Conservation (phyloP, 2,888 invertebrate species). For the Sialis fuliginosa region DNA sequence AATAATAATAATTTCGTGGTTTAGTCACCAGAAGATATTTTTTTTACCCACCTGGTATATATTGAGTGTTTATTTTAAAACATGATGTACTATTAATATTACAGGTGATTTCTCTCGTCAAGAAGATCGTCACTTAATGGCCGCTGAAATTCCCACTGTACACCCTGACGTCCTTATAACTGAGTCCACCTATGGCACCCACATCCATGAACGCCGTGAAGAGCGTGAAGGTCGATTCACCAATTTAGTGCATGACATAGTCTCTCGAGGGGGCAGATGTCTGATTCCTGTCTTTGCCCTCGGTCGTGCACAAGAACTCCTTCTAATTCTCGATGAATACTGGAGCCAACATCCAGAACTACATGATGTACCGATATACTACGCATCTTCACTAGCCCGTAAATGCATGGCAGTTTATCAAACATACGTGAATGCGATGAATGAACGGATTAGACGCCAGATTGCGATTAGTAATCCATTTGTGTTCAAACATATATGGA, state of each 20-base stretch:
- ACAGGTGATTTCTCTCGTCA: conserved; percentile 96
- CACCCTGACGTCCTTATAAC: conserved; percentile 95
- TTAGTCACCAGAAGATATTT: background rate
- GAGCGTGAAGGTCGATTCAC: conserved; percentile 92
- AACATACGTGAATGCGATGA: conserved; percentile 99
- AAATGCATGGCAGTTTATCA: conserved; percentile 99
- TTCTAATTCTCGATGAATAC: conserved; percentile 92
- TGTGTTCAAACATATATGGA: conserved; percentile 93
- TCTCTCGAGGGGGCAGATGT: conserved; percentile 91
- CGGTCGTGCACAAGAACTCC: conserved; percentile 89
- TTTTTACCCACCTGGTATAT: background rate
- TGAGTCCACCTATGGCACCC: conserved; percentile 96
- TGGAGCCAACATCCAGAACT: conserved; percentile 95
- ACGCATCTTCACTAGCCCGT: conserved; percentile 96
- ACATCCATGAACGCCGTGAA: conserved; percentile 96
- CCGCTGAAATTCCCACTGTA: conserved; percentile 93
- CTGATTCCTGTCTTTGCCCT: conserved; percentile 97
- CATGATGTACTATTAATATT: conserved; percentile 8
- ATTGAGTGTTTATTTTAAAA: conserved; percentile 1
- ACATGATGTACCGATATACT: conserved; percentile 97
- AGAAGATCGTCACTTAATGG: conserved; percentile 98
- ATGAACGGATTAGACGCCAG: conserved; percentile 87
- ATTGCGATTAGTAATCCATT: conserved; percentile 98
- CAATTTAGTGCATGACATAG: conserved; percentile 84
- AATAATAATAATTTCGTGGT: background rate